Evolutionary conservation across 2,113 vertebrate species (phyloP), one percentile per base, ranked within the genome.

Genomic region (Centropus unirufus): DNA sequence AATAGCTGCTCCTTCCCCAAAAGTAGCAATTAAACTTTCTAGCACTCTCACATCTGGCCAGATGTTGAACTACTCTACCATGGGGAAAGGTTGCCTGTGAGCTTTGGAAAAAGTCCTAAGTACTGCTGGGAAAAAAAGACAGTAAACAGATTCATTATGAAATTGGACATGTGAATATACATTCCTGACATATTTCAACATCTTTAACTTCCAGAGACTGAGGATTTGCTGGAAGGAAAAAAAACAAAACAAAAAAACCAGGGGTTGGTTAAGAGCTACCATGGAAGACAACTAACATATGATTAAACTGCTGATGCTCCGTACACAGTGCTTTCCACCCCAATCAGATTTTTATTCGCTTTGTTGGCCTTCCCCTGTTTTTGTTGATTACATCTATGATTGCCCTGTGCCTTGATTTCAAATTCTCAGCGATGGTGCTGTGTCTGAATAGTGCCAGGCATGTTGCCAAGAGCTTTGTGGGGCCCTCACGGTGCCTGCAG

Each of bases 21-120:
- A 91, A 80, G 44, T 29, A 51, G 12, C 24, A 73, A 14, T 64
- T 82, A 68, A 90, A 67, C 62, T 87, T 74, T 44, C 49, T 63
- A 79, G 36, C n/a, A 54, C 11, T 34, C 66, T 81, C 57, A 85
- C 81, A 85, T 82, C 81, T 96, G 68, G 42, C 78, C 90, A 90
- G 75, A 59, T 92, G 84, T 59, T 80, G 88, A 92, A 73, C 55
- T 18, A 22, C 42, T 39, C 30, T 42, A n/a, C 32, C 21, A 12
- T 3, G 20, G 68, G 42, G 67, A 83, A 77, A 27, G 21, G 14
- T 62, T 63, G 68, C n/a, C 54, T 63, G 29, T 12, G 29, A 80
- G 5, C 3, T 1, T 3, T 70, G 55, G 55, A 77, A 88, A 80
- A 85, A 0, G 0, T 23, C 72, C 57, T 27, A 52, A 26, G 36